Percentiles rank a stretch among this genome's conserved stretches.
Conservation (phyloP, 2,888 invertebrate genomes). For the Dicranocentrus wangi region DNA sequence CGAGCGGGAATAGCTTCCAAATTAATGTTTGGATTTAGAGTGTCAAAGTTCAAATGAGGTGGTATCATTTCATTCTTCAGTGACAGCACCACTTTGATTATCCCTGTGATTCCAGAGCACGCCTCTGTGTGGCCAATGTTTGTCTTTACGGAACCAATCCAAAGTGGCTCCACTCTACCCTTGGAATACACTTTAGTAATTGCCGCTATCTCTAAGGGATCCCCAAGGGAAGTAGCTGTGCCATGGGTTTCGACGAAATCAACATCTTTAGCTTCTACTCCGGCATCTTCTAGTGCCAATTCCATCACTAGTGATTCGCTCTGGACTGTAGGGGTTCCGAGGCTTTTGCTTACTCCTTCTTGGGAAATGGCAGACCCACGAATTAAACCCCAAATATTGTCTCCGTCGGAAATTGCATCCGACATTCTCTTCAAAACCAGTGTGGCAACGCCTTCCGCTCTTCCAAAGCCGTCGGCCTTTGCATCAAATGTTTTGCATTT, state of each 20-base stretch:
- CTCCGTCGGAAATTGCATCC: conserved; percentile 40
- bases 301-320: conserved; percentile 28
- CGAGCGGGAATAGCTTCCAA: conserved; percentile 65
- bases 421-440: conserved; percentile 54
- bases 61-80: conserved; percentile 65
- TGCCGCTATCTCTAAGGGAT: conserved; percentile 59
- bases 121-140: conserved; percentile 50
- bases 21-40: conserved; percentile 63
- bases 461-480: conserved; percentile 56
- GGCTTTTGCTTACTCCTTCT: conserved; percentile 5
- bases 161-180: too few species aligned
- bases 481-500: conserved; percentile 62
- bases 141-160: conserved; percentile 54
- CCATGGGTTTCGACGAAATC: conserved; percentile 45
- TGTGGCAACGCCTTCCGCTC: conserved; percentile 57
- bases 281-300: conserved; percentile 77
- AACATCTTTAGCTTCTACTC: conserved; percentile 77
- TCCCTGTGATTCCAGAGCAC: conserved; percentile 41
- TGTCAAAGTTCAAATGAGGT: conserved; percentile 57
- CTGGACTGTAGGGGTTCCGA: conserved; percentile 9
- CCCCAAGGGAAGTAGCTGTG: conserved; percentile 50
- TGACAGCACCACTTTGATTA: conserved; percentile 53
- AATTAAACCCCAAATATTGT: conserved; percentile 8
- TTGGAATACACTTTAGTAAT: conserved; percentile 46
- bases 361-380: neutral